phyloP scores from a whole-genome alignment of 2,888 invertebrate species.

The Lissonota sp. region DNA sequence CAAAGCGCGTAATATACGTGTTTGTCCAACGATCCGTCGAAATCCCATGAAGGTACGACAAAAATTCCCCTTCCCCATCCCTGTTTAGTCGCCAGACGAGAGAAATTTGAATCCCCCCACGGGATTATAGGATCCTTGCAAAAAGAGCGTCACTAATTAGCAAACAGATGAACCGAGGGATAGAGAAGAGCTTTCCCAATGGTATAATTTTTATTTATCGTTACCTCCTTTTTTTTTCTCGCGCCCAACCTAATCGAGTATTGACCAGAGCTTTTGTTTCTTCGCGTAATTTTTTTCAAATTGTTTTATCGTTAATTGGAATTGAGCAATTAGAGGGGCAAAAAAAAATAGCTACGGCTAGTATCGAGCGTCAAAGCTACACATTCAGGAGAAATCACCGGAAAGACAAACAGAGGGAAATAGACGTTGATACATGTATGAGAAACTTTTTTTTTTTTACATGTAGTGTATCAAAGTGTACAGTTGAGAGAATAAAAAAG shows the following conservation, averaged over 20 bases:
- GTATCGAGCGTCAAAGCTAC: constrained; percentile 13
- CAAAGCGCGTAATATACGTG: constrained; percentile 24
- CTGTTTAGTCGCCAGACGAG: constrained; percentile 6
- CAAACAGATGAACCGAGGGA: constrained; percentile 65
- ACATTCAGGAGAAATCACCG: constrained; percentile 14
- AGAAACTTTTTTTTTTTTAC: constrained; percentile 11
- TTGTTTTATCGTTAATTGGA: background rate
- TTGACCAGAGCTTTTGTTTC: background rate
- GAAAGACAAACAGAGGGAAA: constrained; percentile 20
- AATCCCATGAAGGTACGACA: too few species aligned
- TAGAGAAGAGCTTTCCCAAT: constrained; percentile 4
- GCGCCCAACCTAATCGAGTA: background rate
- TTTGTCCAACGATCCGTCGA: constrained; percentile 60
- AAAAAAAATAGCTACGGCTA: constrained; percentile 19
- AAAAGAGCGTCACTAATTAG: constrained; percentile 74
- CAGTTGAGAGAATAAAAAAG: constrained; percentile 46
- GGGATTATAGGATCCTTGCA: constrained; percentile 41
- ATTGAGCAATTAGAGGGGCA: background rate
- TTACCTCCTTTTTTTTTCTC: background rate
- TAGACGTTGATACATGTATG: constrained; percentile 22
- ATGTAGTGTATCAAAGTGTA: constrained; percentile 41
- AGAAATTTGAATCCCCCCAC: constrained; percentile 21
- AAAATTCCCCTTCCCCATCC: background rate
- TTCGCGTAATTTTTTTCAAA: background rate
- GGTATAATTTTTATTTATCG: constrained; percentile 23